Evolutionary conservation across 1,140 invertebrate species (phyloP), one percentile per base, ranked within the genome.

Genomic region (Drosophila pseudoananassae): DNA sequence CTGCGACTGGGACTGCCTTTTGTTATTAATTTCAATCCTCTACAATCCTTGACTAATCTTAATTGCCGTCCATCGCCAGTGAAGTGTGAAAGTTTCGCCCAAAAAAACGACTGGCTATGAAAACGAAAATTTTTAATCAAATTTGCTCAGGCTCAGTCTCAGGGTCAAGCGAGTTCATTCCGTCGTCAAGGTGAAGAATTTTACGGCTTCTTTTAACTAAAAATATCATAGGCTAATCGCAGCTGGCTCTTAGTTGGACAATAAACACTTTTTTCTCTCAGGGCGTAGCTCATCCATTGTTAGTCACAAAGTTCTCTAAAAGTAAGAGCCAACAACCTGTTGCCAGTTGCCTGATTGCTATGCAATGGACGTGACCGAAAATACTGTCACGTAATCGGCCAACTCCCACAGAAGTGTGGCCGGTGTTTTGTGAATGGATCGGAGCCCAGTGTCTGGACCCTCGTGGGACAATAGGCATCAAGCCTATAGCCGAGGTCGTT

Each of bases 321-420:
- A 43, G 15, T 3, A 38, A 49, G 52, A 65, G 58, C 45, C 50
- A 65, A 65, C 46, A 74, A 75, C 71, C 71, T 64, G 70, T 43
- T 56, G 52, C 38, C 38, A n/a, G 7, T 14, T 4, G 38, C 23
- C 45, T 25, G 74, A 82, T 85, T 87, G 50, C 60, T 75, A 85
- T 85, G 74, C 82, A 68, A 46, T 17, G 47, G 63, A 71, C 75
- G 82, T 81, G 83, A 56, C 49, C 50, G 68, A 59, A 68, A 81
- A 88, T 87, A 88, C 66, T 87, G 70, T 87, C 82, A 88, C 82
- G 82, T 88, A 87, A 87, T 43, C 36, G 38, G 49, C 33, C 25
- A 31, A 64, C 57, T 45, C 65, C 55, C 63, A 66, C 60, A 61
- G 64, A 61, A 46, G 14, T 20, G 43, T 9, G 52, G 38, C 23